Base-by-base conservation (phyloP, 2,888 invertebrate genomes). In the Drosophila nigricruria region DNA sequence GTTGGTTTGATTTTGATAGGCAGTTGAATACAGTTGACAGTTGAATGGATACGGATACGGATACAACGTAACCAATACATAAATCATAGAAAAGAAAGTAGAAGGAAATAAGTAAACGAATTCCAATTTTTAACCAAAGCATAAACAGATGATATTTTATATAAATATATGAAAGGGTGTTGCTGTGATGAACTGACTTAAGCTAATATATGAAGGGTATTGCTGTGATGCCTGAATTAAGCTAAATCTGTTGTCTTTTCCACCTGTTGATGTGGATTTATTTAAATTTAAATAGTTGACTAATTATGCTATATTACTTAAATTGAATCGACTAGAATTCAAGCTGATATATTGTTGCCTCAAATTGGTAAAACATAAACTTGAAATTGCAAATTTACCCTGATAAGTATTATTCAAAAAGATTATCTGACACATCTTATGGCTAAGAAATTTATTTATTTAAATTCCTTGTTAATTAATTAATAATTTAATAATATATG, bases 71-170 rank as follows among this genome's bases (percentile, higher is more conserved):
- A 89, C 88, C 88, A 84, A 89, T 84, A 85, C 78, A 82, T 83
- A 87, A 87, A 87, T 87, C 86, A 88, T 88, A 90, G 88, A 90
- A 88, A 90, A 77, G 89, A 87, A 87, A 87, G 90, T 88, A 89
- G 89, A 86, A 88, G 85, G 81, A 89, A 86, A 89, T 88, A 89
- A 89, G 88, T 89, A 86, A 89, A 81, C 76, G 61, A 90, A 90
- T 83, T 87, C 78, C 80, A 89, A 82, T 81, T 71, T 70, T 54
- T 38, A 85, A 86, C 70, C 67, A 71, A 89, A 79, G 82, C 70
- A 80, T 73, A 87, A 89, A 86, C 64, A 73, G 57, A 72, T 72
- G 63, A 65, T 56, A 32, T 42, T 20, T 36, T 16, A 56, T 40
- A 42, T 56, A 52, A 14, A 40, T 49, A 47, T 54, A 43, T n/a